A percentile compares a stretch with the other conserved stretches of the same genome.
phyloP scores from a whole-genome alignment of 2,888 invertebrate species.

The Notodonta ziczac region DNA sequence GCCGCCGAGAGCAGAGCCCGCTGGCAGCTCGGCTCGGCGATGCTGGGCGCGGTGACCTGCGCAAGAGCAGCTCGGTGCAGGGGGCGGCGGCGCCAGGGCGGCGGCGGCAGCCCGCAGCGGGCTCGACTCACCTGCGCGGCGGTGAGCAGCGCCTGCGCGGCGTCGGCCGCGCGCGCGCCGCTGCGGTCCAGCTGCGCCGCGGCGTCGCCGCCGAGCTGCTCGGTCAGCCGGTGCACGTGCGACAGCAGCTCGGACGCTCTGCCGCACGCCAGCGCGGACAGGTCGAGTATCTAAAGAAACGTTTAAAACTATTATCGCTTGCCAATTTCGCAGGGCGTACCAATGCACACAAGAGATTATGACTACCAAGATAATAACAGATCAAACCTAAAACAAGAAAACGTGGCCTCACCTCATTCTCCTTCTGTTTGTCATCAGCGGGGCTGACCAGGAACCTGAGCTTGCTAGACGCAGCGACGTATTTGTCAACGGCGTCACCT shows the following conservation, averaged over 20 bases:
- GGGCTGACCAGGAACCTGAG: slow-evolving; percentile 42
- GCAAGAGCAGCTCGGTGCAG: not conserved
- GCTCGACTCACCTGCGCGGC: slow-evolving; percentile 47
- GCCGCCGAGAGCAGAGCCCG: slow-evolving; percentile 24
- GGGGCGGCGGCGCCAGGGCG: not conserved
- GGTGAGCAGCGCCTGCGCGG: slow-evolving; percentile 48
- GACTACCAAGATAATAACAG: no score
- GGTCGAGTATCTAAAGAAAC: slow-evolving; percentile 43
- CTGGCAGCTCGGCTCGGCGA: slow-evolving; percentile 42
- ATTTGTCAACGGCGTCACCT: slow-evolving; percentile 44
- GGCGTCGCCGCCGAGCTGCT: slow-evolving; percentile 31
- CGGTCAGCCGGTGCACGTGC: slow-evolving; percentile 42
- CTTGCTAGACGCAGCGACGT: slow-evolving; percentile 44
- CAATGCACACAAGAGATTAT: no score
- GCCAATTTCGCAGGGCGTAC: no score
- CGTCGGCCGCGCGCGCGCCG: slow-evolving; percentile 45
- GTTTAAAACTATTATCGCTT: no score
- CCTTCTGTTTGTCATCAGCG: slow-evolving; percentile 33
- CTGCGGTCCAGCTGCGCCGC: slow-evolving; percentile 35
- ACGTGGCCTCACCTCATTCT: slow-evolving; percentile 44
- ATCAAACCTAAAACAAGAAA: not conserved
- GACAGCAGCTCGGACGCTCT: slow-evolving; percentile 44
- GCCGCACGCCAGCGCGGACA: slow-evolving; percentile 45
- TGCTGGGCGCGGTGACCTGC: slow-evolving; percentile 47
- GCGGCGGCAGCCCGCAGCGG: not conserved